Percentiles rank a stretch among this genome's conserved stretches.
These are phyloP conservation scores for Nycticorax nycticorax DNA, from an alignment of 2,113 vertebrate genomes.

Conservation along the genomic window DNA sequence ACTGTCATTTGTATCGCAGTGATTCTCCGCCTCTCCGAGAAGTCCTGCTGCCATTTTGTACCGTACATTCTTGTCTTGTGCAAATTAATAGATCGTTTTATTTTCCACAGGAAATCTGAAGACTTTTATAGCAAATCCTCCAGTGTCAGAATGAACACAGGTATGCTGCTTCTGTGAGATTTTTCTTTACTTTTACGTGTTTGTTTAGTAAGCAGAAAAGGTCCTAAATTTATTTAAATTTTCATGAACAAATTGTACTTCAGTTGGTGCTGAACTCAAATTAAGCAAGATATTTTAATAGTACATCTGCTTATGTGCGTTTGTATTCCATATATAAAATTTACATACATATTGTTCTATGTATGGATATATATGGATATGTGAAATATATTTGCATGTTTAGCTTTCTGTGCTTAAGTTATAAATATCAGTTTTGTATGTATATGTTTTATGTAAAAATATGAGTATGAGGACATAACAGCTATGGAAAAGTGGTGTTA, in stretches of 20 bases:
- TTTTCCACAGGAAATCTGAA: constrained; percentile 77
- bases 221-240: background rate
- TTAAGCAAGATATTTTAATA: background rate
- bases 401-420: background rate
- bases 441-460: constrained; percentile 25
- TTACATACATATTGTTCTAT: background rate
- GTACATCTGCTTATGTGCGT: background rate
- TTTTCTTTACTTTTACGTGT: background rate
- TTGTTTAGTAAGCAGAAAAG: background rate
- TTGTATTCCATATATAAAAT: constrained; percentile 17
- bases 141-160: constrained; percentile 83
- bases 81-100: constrained; percentile 70
- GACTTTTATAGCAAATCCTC: constrained; percentile 73
- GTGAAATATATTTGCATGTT: background rate
- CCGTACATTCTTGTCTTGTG: background rate
- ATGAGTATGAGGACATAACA: background rate
- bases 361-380: constrained; percentile 36
- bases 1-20: constrained; percentile 14
- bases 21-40: background rate
- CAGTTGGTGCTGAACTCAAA: background rate
- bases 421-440: background rate
- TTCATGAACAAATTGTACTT: background rate
- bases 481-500: background rate
- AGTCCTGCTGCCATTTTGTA: constrained; percentile 42
- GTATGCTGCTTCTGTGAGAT: constrained; percentile 69